Conservation (phyloP, 2,888 invertebrate genomes). For the Torymus aiolomorphi region DNA sequence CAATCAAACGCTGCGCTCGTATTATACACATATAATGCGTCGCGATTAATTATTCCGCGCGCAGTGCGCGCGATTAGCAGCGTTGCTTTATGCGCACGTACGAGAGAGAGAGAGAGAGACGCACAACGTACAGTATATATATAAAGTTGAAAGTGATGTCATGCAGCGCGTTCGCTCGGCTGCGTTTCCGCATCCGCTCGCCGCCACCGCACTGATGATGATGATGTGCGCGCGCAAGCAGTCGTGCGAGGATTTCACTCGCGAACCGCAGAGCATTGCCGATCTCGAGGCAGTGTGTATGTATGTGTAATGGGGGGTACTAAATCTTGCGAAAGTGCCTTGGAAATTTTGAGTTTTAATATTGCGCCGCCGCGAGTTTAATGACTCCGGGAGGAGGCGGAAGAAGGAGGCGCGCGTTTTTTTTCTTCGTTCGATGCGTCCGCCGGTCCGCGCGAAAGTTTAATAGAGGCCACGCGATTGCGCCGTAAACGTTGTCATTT, state of each 20-base stretch:
- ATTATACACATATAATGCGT: background rate
- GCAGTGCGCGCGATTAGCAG: slow-evolving; percentile 21
- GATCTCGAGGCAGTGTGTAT: background rate
- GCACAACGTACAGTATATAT: too few relatives aligned
- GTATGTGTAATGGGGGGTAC: background rate
- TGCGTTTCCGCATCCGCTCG: slow-evolving; percentile 39
- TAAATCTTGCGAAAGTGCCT: slow-evolving; percentile 4
- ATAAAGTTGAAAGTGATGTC: slow-evolving; percentile 22
- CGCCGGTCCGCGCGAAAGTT: too few relatives aligned
- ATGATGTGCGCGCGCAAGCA: background rate
- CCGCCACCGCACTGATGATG: background rate
- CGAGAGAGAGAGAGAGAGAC: too few relatives aligned
- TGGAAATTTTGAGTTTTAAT: background rate
- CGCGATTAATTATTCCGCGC: slow-evolving; percentile 39
- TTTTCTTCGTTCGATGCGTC: too few relatives aligned
- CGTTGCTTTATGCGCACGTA: background rate
- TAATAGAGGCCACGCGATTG: too few relatives aligned
- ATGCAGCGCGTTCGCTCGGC: slow-evolving; percentile 19
- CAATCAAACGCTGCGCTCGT: background rate
- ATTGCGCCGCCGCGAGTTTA: too few relatives aligned
- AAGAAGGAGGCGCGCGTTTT: too few relatives aligned
- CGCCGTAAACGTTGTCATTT: too few relatives aligned
- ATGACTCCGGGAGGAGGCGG: too few relatives aligned
- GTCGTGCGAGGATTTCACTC: slow-evolving; percentile 11
- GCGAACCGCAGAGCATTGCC: background rate